Percentiles rank a stretch among this genome's conserved stretches.
Conservation (phyloP, 2,888 invertebrate species). For the Limnephilus auricula region DNA sequence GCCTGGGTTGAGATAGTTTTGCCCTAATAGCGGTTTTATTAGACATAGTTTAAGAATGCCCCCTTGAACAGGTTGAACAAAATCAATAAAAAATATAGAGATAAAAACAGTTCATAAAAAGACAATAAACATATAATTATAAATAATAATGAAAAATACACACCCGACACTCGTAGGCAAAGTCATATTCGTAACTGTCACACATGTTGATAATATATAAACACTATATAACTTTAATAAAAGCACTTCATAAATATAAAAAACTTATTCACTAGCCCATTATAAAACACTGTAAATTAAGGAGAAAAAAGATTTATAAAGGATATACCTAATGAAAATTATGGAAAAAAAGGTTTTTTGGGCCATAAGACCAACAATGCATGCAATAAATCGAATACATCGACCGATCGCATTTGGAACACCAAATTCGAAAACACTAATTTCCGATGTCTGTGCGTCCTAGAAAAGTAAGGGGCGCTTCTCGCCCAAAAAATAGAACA, state of each 20-base stretch:
- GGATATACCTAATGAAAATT: too few relatives aligned
- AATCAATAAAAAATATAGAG: too few relatives aligned
- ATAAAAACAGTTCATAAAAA: not conserved
- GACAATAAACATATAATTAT: not conserved
- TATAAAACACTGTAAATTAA: conserved; percentile 22
- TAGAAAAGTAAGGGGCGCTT: too few relatives aligned
- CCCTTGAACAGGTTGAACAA: not conserved
- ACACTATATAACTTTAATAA: conserved; percentile 38
- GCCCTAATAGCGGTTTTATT: too few relatives aligned
- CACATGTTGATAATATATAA: conserved; percentile 70
- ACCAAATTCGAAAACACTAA: too few relatives aligned
- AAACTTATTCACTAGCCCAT: conserved; percentile 49
- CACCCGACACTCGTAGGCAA: conserved; percentile 83
- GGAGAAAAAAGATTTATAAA: not conserved
- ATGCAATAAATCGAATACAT: too few relatives aligned
- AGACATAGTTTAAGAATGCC: not conserved
- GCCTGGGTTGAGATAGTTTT: too few relatives aligned
- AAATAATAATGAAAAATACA: conserved; percentile 68
- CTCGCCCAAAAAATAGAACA: too few relatives aligned
- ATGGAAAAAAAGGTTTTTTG: too few relatives aligned
- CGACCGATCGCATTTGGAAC: too few relatives aligned
- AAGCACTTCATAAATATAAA: conserved; percentile 43
- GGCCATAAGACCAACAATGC: too few relatives aligned
- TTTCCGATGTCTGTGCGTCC: too few relatives aligned
- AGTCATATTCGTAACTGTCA: conserved; percentile 80